These are phyloP conservation scores for Bergia sp. DNA, from an alignment of 92 coral and sea anemone genomes.

Conservation along the genomic window DNA sequence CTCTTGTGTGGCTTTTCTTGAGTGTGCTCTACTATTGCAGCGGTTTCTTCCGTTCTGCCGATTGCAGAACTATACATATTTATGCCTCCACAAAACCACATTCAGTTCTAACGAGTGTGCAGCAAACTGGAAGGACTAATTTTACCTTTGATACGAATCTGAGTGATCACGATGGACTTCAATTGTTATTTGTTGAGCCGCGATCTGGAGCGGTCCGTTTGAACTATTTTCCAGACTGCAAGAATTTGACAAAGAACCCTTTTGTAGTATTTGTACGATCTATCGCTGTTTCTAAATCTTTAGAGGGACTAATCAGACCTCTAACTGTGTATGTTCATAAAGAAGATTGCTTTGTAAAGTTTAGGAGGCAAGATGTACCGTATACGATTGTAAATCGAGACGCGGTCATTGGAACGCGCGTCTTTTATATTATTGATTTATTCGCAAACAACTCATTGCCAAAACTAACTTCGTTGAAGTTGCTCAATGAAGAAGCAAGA, in stretches of 20 bases:
- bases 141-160: constrained; percentile 47
- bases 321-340: constrained; percentile 52
- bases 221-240: constrained; percentile 70
- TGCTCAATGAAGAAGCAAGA: constrained; percentile 54
- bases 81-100: constrained; percentile 65
- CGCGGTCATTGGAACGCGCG: constrained; percentile 64
- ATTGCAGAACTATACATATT: constrained; percentile 74
- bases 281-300: constrained; percentile 55
- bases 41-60: constrained; percentile 49
- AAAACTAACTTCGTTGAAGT: constrained; percentile 56
- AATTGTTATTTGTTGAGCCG: constrained; percentile 68
- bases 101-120: constrained; percentile 68
- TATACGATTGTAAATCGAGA: constrained; percentile 51
- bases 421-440: constrained; percentile 59
- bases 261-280: constrained; percentile 65
- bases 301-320: constrained; percentile 42
- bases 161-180: constrained; percentile 47
- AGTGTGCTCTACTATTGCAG: constrained; percentile 37
- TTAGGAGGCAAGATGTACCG: constrained; percentile 50
- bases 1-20: constrained; percentile 36
- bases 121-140: constrained; percentile 62
- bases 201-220: constrained; percentile 74
- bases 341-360: constrained; percentile 66
- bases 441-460: constrained; percentile 31
- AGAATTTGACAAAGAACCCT: constrained; percentile 58